Percentiles rank a stretch among this genome's conserved stretches.
Evolutionary conservation across 2,797 vertebrate genomes (phyloP).

Genomic region (Muraenolepis orangiensis): DNA sequence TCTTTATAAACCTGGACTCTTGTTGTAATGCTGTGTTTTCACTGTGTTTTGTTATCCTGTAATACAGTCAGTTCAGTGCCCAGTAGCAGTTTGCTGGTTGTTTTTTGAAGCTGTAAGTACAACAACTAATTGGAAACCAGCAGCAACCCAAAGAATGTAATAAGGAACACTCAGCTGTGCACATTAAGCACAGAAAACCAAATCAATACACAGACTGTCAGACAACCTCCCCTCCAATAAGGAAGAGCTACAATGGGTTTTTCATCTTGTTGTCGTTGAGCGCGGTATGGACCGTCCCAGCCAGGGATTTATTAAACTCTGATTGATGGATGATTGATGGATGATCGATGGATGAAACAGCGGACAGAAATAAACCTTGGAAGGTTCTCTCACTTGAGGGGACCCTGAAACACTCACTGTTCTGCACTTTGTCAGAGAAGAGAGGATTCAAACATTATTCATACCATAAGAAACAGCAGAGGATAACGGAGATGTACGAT

Average conservation of each 20-base stretch:
- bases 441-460: constrained; percentile 34
- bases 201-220: constrained; percentile 19
- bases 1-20: constrained; percentile 4
- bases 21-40: no score
- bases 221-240: neutral
- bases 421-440: constrained; percentile 39
- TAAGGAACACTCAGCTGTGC: neutral
- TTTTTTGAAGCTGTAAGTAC: neutral
- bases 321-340: constrained; percentile 44
- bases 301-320: constrained; percentile 8
- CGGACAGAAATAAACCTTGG: constrained; percentile 47
- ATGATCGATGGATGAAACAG: constrained; percentile 42
- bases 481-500: constrained; percentile 18
- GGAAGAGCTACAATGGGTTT: neutral
- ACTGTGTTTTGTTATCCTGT: no score
- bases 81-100: neutral
- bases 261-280: neutral
- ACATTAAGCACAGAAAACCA: constrained; percentile 15
- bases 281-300: neutral
- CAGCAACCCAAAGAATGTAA: neutral
- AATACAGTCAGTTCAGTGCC: no score
- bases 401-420: constrained; percentile 39
- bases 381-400: constrained; percentile 40
- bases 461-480: constrained; percentile 9
- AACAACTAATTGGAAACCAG: neutral